A percentile compares a stretch with the other conserved stretches of the same genome.
Evolutionary conservation across 2,888 invertebrate species (phyloP).

Genomic region (Thymelicus acteon): DNA sequence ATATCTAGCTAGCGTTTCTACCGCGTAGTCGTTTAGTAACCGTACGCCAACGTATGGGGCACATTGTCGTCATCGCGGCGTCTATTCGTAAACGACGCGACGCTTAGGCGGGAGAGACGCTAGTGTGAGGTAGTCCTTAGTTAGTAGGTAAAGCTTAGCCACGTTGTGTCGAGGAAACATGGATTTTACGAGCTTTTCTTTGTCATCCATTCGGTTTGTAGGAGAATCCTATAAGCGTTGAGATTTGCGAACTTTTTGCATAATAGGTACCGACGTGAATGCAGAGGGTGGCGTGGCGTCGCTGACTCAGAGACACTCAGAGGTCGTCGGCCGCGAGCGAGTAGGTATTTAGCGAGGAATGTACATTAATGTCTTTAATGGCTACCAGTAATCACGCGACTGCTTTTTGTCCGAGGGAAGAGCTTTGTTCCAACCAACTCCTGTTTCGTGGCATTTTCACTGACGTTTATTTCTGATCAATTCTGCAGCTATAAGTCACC

Average conservation of each 20-base stretch:
- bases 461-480: background rate
- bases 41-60: too few species aligned
- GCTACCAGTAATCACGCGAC: conserved; percentile 34
- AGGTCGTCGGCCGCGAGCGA: conserved; percentile 40
- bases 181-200: conserved; percentile 15
- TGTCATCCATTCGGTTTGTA: conserved; percentile 11
- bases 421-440: conserved; percentile 30
- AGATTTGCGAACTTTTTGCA: conserved; percentile 33
- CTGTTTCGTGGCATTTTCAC: conserved; percentile 24
- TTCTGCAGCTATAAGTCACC: too few species aligned
- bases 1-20: too few species aligned
- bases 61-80: too few species aligned
- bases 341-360: conserved; percentile 43
- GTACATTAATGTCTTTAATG: conserved; percentile 37
- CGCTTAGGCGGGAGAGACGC: too few species aligned
- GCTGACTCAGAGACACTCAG: conserved; percentile 39
- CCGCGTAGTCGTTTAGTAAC: too few species aligned
- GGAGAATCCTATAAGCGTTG: conserved; percentile 32
- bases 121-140: background rate
- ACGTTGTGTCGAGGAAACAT: background rate
- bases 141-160: conserved; percentile 18
- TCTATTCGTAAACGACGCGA: too few species aligned
- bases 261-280: conserved; percentile 33
- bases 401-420: conserved; percentile 27
- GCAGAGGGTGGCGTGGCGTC: conserved; percentile 35